A percentile compares a stretch with the other conserved stretches of the same genome.
Conservation (phyloP, 1,140 invertebrate species). For the Oncopodura yosiiana region DNA sequence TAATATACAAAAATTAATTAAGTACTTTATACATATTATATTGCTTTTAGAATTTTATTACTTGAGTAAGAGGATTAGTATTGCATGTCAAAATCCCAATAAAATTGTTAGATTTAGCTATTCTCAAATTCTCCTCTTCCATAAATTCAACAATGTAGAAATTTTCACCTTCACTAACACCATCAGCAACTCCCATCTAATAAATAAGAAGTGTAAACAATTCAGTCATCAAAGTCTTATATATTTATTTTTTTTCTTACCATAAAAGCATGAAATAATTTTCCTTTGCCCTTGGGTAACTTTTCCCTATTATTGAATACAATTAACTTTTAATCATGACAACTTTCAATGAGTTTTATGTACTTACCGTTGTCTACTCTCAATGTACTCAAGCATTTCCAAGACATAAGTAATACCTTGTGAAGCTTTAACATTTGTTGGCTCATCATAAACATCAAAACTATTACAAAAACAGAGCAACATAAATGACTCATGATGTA, state of each 20-base stretch:
- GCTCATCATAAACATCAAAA: slow-evolving; percentile 61
- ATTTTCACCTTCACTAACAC: slow-evolving; percentile 58
- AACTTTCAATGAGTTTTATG: neutral
- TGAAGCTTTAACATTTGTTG: slow-evolving; percentile 51
- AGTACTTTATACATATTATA: neutral
- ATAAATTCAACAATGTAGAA: slow-evolving; percentile 63
- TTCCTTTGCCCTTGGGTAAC: slow-evolving; percentile 54
- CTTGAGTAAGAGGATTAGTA: slow-evolving; percentile 71
- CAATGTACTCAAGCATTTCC: slow-evolving; percentile 64
- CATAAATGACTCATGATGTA: no score
- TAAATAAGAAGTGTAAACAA: no score
- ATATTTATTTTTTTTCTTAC: neutral
- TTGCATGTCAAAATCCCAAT: slow-evolving; percentile 72
- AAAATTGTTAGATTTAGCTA: slow-evolving; percentile 56
- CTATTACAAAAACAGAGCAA: no score
- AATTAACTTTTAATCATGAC: slow-evolving; percentile 1
- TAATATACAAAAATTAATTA: slow-evolving; percentile 41
- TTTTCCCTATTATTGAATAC: slow-evolving; percentile 42
- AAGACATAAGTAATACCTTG: slow-evolving; percentile 61
- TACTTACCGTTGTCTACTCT: slow-evolving; percentile 56
- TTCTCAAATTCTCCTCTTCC: slow-evolving; percentile 58
- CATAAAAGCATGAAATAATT: slow-evolving; percentile 73
- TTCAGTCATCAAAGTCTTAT: slow-evolving; percentile 7
- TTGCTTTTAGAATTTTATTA: slow-evolving; percentile 37
- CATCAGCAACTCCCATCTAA: slow-evolving; percentile 62